Conservation (phyloP, 1,140 invertebrate genomes). For the Hyles vespertilio region DNA sequence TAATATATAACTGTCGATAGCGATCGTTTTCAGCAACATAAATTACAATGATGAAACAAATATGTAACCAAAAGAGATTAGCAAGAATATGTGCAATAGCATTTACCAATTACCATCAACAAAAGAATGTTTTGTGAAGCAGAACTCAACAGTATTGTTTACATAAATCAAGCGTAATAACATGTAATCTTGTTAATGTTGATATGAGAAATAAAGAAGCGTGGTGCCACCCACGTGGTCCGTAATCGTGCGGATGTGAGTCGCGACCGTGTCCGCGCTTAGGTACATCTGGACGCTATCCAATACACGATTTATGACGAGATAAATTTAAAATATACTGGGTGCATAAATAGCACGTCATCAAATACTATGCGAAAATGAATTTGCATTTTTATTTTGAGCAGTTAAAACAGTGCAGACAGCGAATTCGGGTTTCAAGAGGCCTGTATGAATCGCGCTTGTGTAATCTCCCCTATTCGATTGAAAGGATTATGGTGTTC, state of each 20-base stretch:
- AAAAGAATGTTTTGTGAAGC: no score
- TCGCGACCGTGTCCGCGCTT: neutral
- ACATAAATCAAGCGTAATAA: slow-evolving; percentile 3
- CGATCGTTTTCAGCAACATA: no score
- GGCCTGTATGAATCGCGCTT: slow-evolving; percentile 23
- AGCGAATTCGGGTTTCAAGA: slow-evolving; percentile 9
- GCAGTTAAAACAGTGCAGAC: slow-evolving; percentile 1
- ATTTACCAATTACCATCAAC: no score
- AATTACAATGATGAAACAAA: no score
- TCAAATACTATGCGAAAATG: slow-evolving; percentile 30
- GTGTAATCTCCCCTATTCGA: slow-evolving; percentile 24
- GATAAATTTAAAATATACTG: slow-evolving; percentile 56
- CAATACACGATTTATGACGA: slow-evolving; percentile 54
- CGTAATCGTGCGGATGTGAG: neutral
- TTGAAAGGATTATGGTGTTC: slow-evolving; percentile 49
- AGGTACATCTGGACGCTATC: slow-evolving; percentile 40
- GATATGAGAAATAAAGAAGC: slow-evolving; percentile 18
- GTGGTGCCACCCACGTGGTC: slow-evolving; percentile 2
- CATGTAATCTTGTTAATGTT: slow-evolving; percentile 23
- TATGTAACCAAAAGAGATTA: no score
- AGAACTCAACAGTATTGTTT: no score
- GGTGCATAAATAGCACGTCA: slow-evolving; percentile 45
- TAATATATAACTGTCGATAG: no score
- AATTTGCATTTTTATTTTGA: slow-evolving; percentile 27
- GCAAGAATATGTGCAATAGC: no score